phyloP scores from a whole-genome alignment of 1,140 invertebrate species.

The Panagrolaimus sp. region DNA sequence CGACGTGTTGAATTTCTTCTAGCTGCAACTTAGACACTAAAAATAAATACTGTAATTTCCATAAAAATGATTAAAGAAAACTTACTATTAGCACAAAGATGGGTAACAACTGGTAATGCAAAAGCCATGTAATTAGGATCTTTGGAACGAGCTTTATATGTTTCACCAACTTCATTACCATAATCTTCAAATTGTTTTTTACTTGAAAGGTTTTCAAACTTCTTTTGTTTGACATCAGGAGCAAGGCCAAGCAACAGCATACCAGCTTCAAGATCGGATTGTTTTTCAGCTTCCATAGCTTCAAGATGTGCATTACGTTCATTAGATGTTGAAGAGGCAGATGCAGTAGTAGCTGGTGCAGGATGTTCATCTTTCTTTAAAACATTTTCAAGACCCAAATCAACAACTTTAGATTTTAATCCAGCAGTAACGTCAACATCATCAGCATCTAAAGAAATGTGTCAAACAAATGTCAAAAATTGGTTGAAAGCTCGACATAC shows the following conservation, averaged over 20 bases:
- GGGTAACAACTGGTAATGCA: constrained; percentile 3
- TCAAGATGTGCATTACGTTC: constrained; percentile 11
- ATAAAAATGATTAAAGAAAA: not conserved
- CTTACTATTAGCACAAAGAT: constrained; percentile 4
- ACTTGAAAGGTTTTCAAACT: constrained; percentile 11
- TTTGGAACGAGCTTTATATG: not conserved
- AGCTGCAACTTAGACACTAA: constrained; percentile 27
- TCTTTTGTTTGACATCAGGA: constrained; percentile 12
- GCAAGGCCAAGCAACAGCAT: not conserved
- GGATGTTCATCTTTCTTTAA: constrained; percentile 11
- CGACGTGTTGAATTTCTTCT: constrained; percentile 15
- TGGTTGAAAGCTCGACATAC: not conserved
- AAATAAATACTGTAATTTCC: not conserved
- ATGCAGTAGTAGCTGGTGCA: not conserved
- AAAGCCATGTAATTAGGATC: constrained; percentile 22
- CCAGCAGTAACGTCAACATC: constrained; percentile 23
- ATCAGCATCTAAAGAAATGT: constrained; percentile 20
- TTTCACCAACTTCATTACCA: constrained; percentile 17
- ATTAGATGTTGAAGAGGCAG: not conserved
- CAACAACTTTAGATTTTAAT: constrained; percentile 17
- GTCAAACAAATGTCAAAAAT: not conserved
- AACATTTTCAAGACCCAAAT: constrained; percentile 16
- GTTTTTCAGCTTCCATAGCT: constrained; percentile 21
- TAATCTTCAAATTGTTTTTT: constrained; percentile 18
- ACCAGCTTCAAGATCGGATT: not conserved